Base-by-base conservation (phyloP, 37 sponge, comb jelly and placozoan species). In the Halichondria panicea region DNA sequence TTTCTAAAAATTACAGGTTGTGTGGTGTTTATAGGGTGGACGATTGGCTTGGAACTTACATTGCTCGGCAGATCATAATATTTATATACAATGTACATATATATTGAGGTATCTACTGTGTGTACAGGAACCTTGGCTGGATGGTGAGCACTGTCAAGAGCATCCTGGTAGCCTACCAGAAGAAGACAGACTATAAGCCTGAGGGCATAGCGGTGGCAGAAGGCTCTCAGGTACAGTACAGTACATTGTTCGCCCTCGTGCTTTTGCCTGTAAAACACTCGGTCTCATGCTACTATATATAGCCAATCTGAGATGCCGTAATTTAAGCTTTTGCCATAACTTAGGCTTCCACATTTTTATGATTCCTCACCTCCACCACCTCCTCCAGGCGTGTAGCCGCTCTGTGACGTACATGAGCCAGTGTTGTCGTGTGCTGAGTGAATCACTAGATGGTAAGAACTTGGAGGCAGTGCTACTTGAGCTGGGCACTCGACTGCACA, bases 401-500 rank as follows among this genome's bases (percentile, higher is more conserved):
- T 83, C 72, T 0, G 82, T 82, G 25, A 43, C 59, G 25, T 92
- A 86, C 77, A 43, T 93, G 0, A 8, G 46, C 25, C 37, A 62
- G 27, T 89, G 85, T 38, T 37, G 66, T 31, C n/a, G 53, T 33
- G 71, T 74, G 35, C 35, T 96, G 32, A 42, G 67, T 18, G 50
- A 63, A 22, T 87, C 85, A 21, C 40, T 96, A 64, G 97, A 96
- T 79, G 97, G 97, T 9, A 93, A 87, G 71, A 96, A 96, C 56
- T 52, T 70, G 43, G 80, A 80, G 30, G 74, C 66, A 0, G 84
- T 86, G 18, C 48, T 93, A 58, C 75, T 72, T 30, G 97, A 96
- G 84, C 81, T 96, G 34, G 97, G 97, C 0, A 75, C 77, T 25
- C 43, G 93, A 42, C 70, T 96, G 11, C 90, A 93, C 66, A 81